Base-by-base conservation (phyloP, 1,140 invertebrate species). In the Wasmannia auropunctata region DNA sequence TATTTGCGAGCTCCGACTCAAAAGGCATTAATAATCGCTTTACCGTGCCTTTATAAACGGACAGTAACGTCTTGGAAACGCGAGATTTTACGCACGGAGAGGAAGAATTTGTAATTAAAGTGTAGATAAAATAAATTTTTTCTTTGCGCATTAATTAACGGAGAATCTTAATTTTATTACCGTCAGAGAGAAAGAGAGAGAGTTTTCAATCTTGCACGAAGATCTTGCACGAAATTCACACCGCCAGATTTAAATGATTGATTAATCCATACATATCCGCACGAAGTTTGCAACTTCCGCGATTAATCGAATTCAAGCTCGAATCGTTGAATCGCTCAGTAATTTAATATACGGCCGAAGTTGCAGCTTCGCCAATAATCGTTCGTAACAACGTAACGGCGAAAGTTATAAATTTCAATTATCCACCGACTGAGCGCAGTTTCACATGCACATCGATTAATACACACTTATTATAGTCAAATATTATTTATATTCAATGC, bases 291-390 rank as follows among this genome's bases (percentile, higher is more conserved):
- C n/a, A 80, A 67, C 31, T 80, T 37, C 3, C 43, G 28, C 31
- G 62, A 16, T 49, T 37, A 37, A 67, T 67, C 22, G 19, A 31
- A 34, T 51, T 67, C 28, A 54, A 79, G 75, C n/a, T n/a, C n/a
- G 28, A 80, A 80, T 80, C 46, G 63, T 80, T 46, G n/a, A n/a
- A 51, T 80, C 10, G 28, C 46, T 25, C 37, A n/a, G 43, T 67
- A 67, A 80, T 67, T 51, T 80, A 80, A 80, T 67, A 80, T 67
- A 54, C 54, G 46, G 6, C 2, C n/a, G 0, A 51, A 67, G 31
- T 80, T 80, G 8, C 46, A 60, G 14, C 22, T 65, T 67, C n/a
- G n/a, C 8, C 46, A 16, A 54, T 79, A 67, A 79, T 67, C 60
- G 60, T 37, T 4, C 31, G 34, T 51, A 75, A 75, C 58, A 40